Base-by-base conservation (phyloP, 1,140 invertebrate genomes). In the Ceratosolen solmsi region DNA sequence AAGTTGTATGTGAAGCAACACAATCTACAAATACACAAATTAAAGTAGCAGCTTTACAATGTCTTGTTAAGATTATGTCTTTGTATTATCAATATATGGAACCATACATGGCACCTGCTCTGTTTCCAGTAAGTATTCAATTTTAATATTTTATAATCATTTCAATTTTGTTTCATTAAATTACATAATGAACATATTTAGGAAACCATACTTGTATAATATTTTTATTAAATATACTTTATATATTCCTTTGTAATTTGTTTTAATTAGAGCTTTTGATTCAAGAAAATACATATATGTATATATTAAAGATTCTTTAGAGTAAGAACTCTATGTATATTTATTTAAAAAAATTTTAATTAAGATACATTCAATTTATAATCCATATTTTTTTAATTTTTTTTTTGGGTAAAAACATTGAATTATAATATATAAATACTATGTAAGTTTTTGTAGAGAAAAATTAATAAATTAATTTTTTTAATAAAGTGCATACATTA, bases 41-140 rank as follows among this genome's bases (percentile, higher is more conserved):
- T 77, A 95, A 96, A 93, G 98, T 99, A 46, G 97, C 97, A 20
- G 98, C 99, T 22, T 92, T 99, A 63, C 98, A 99, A 90, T 99
- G 98, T 93, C 93, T 99, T 86, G 99, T 99, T 49, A 99, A 99
- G 93, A 99, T 99, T 85, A 97, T 99, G 94, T 98, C 98, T 0
- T 93, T 99, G 0, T 99, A 99, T 91, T 99, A 99, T 90, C 96
- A 99, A 89, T 98, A 97, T 88, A 99, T 99, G 99, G 98, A 99
- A 90, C 95, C 96, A 27, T 99, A 99, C 87, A 99, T 99, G 99
- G 96, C 95, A 20, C 96, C 96, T 88, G 99, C 99, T 51, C 91
- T 99, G n/a, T 99, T 99, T 93, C 98, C 98, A 49, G 94, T 96
- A 93, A 93, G 92, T 80, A 80, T 33, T 8, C 2, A 49, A 36